These are phyloP conservation scores for Babyrousa celebensis DNA, from an alignment of 2,797 vertebrate species.

Conservation along the genomic window DNA sequence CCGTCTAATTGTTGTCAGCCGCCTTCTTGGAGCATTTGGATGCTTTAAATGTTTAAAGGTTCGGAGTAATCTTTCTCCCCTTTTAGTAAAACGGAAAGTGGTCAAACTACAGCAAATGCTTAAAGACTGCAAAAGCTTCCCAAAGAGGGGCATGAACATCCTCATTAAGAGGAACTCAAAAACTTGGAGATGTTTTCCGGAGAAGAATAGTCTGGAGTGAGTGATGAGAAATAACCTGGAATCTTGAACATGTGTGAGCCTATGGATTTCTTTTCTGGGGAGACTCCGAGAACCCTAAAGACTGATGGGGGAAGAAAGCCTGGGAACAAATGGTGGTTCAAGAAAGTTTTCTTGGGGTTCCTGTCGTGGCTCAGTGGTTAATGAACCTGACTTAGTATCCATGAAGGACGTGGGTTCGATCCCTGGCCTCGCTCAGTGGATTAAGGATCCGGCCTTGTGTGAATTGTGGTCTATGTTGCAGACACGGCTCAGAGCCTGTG, in stretches of 20 bases:
- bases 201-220: background rate
- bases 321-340: background rate
- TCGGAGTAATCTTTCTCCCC: background rate
- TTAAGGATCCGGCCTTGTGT: too few relatives aligned
- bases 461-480: too few relatives aligned
- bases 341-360: background rate
- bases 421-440: too few relatives aligned
- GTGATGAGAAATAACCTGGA: background rate
- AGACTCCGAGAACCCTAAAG: background rate
- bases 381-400: too few relatives aligned
- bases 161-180: background rate
- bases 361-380: too few relatives aligned
- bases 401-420: too few relatives aligned
- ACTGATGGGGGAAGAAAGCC: conserved; percentile 3
- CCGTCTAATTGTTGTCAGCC: background rate
- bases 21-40: background rate
- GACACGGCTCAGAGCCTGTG: too few relatives aligned
- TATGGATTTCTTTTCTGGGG: background rate
- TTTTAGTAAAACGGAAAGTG: conserved; percentile 4
- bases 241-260: background rate
- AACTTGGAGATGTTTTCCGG: background rate
- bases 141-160: background rate
- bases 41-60: background rate
- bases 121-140: background rate
- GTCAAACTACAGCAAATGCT: background rate